A percentile compares a stretch with the other conserved stretches of the same genome.
phyloP scores from a whole-genome alignment of 2,113 vertebrate species.

The Prionailurus viverrinus region DNA sequence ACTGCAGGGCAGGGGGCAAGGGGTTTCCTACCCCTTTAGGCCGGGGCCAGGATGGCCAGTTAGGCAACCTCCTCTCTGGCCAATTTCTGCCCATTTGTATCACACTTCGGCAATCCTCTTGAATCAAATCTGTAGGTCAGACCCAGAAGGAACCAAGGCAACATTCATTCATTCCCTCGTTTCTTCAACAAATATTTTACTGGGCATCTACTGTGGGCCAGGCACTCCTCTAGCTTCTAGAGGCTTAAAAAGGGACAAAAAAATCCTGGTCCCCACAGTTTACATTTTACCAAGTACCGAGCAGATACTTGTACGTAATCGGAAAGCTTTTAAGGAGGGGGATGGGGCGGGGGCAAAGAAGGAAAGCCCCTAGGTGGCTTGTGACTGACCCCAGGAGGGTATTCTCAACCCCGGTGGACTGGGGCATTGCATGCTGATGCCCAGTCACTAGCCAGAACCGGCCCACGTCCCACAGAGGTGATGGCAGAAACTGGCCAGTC shows the following conservation, averaged over 20 bases:
- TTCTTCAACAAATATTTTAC: not conserved
- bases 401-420: accelerated
- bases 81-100: not conserved
- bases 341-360: not conserved
- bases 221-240: not conserved
- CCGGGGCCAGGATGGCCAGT: too few species aligned
- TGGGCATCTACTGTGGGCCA: not conserved
- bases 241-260: not conserved
- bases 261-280: not conserved
- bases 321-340: not conserved
- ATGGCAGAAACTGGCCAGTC: not conserved
- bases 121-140: not conserved
- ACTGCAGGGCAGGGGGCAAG: accelerated
- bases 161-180: not conserved
- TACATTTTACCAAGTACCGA: not conserved
- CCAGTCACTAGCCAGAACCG: accelerated
- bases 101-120: not conserved
- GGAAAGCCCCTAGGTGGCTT: accelerated
- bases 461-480: not conserved
- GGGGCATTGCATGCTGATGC: accelerated
- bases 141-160: not conserved
- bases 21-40: not conserved
- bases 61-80: not conserved
- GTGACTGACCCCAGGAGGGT: not conserved
- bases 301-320: not conserved